Conservation (phyloP, 2,797 vertebrate genomes). For the Sparidentex hasta region DNA sequence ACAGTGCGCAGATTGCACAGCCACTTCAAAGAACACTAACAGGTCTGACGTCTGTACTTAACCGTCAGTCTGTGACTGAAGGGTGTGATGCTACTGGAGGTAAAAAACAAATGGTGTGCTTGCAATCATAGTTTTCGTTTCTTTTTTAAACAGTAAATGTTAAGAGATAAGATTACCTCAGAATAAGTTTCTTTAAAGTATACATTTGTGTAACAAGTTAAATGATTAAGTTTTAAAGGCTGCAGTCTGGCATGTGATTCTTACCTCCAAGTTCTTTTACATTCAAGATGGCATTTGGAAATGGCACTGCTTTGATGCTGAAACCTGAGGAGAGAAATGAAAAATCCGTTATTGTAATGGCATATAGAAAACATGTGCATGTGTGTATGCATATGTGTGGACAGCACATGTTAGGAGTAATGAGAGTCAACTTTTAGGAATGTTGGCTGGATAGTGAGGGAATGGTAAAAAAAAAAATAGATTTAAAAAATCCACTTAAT, state of each 20-base stretch:
- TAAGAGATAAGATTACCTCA: not conserved
- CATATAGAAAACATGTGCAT: not conserved
- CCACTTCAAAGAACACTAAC: constrained; percentile 61
- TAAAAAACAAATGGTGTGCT: constrained; percentile 55
- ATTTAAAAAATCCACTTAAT: constrained; percentile 21
- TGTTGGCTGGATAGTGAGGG: constrained; percentile 34
- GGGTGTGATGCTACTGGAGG: constrained; percentile 46
- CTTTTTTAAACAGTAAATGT: constrained; percentile 8
- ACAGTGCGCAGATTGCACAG: constrained; percentile 48
- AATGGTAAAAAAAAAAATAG: not conserved
- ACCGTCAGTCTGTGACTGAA: constrained; percentile 28
- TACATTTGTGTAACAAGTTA: not conserved
- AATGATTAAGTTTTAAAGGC: not conserved
- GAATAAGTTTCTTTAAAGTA: not conserved
- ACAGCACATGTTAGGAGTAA: constrained; percentile 29
- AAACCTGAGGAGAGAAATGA: constrained; percentile 89
- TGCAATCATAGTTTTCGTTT: not conserved
- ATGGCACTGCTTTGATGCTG: constrained; percentile 98
- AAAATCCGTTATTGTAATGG: constrained; percentile 45
- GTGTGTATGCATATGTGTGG: not conserved
- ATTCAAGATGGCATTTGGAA: constrained; percentile 97
- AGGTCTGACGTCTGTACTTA: constrained; percentile 64
- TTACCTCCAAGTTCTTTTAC: constrained; percentile 99
- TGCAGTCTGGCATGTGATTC: constrained; percentile 16
- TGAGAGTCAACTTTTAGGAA: constrained; percentile 38